These are phyloP conservation scores for Saccostrea echinata DNA, from an alignment of 1,140 invertebrate species.

Conservation along the genomic window DNA sequence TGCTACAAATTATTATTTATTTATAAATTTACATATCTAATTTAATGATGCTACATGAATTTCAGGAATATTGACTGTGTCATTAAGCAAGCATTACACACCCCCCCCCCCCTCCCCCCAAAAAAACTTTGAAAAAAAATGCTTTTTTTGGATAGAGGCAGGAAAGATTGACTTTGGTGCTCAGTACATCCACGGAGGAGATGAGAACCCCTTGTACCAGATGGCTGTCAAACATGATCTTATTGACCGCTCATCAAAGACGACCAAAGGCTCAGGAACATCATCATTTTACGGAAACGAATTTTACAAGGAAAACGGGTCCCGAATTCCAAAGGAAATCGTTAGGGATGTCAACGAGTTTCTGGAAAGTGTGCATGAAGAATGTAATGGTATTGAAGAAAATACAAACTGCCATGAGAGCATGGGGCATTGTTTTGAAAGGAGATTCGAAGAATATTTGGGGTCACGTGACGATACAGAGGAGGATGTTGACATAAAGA, in stretches of 20 bases:
- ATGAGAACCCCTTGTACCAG: constrained; percentile 35
- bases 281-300: constrained; percentile 21
- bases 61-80: too few species aligned
- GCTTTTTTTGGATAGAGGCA: constrained; percentile 23
- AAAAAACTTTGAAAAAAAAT: too few species aligned
- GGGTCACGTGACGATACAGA: not conserved
- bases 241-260: not conserved
- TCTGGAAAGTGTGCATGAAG: constrained; percentile 24
- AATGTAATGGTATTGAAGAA: not conserved
- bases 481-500: not conserved
- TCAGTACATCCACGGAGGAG: constrained; percentile 28
- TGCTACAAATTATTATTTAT: too few species aligned
- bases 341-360: constrained; percentile 19
- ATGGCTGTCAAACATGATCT: constrained; percentile 15
- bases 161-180: constrained; percentile 40
- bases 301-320: constrained; percentile 28
- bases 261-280: not conserved
- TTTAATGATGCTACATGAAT: too few species aligned
- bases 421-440: not conserved
- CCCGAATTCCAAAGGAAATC: constrained; percentile 3
- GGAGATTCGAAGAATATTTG: constrained; percentile 35
- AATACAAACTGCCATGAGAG: not conserved
- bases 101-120: too few species aligned
- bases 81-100: too few species aligned
- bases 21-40: too few species aligned